phyloP scores from a whole-genome alignment of 1,140 invertebrate genomes.

The Drosophila gunungcola region DNA sequence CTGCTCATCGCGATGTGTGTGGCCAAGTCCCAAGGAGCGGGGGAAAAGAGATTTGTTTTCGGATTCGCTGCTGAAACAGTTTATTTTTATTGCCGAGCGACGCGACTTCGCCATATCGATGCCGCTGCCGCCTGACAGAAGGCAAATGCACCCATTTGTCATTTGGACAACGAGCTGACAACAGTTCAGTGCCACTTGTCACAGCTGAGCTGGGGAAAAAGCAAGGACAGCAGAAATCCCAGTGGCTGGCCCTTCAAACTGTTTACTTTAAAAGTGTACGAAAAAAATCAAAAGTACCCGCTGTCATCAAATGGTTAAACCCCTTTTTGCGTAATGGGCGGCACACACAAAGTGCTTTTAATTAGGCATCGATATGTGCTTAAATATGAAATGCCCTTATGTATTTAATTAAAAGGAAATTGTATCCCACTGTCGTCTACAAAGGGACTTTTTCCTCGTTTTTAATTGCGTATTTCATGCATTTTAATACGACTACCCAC shows the following conservation, averaged over 20 bases:
- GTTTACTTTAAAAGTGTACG: constrained; percentile 18
- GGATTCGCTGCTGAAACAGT: constrained; percentile 37
- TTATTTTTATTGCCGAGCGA: constrained; percentile 68
- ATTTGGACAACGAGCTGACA: constrained; percentile 75
- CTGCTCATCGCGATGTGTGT: constrained; percentile 42
- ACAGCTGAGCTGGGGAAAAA: constrained; percentile 21
- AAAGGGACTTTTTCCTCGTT: constrained; percentile 36
- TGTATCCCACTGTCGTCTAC: constrained; percentile 32
- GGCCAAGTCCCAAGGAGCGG: constrained; percentile 28
- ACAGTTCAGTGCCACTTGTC: constrained; percentile 48
- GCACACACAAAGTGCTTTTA: constrained; percentile 43
- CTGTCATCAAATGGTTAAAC: constrained; percentile 1
- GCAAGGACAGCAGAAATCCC: constrained; percentile 27
- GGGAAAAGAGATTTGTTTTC: constrained; percentile 21
- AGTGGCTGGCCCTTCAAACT: constrained; percentile 18
- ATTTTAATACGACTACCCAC: constrained; percentile 66
- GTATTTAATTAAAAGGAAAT: constrained; percentile 74
- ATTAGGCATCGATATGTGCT: constrained; percentile 70
- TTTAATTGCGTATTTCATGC: constrained; percentile 47
- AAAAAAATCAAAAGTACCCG: not conserved
- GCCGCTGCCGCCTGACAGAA: constrained; percentile 45
- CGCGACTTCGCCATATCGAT: constrained; percentile 65
- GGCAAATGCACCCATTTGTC: constrained; percentile 77
- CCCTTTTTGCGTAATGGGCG: constrained; percentile 19
- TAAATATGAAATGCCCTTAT: constrained; percentile 44